phyloP scores from a whole-genome alignment of 2,888 invertebrate species.

The Phengaris arion region DNA sequence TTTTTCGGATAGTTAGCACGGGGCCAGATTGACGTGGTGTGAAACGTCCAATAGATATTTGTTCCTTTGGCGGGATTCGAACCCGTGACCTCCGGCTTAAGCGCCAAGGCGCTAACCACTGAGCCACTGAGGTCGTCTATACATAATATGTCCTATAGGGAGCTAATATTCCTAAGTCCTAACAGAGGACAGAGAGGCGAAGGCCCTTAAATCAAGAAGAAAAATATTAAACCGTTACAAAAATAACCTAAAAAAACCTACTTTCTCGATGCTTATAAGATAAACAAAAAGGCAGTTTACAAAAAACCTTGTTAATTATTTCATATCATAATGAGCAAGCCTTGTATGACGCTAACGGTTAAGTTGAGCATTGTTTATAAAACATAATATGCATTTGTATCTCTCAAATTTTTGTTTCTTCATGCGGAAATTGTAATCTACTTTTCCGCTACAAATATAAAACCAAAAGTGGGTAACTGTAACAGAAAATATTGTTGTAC shows the following conservation, averaged over 20 bases:
- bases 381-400: background rate
- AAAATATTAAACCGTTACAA: too few relatives aligned
- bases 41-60: too few relatives aligned
- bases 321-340: background rate
- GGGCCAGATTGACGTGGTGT: too few relatives aligned
- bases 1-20: too few relatives aligned
- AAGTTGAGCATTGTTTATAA: constrained; percentile 1
- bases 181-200: too few relatives aligned
- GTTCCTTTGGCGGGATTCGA: too few relatives aligned
- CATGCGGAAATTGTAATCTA: background rate
- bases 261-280: background rate
- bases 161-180: too few relatives aligned
- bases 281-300: background rate
- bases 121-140: too few relatives aligned
- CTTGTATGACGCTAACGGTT: background rate
- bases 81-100: too few relatives aligned
- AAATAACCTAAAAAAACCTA: background rate
- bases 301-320: background rate
- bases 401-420: background rate
- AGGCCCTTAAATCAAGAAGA: too few relatives aligned
- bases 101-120: too few relatives aligned
- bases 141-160: too few relatives aligned
- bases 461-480: background rate
- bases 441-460: background rate
- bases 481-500: background rate